Evolutionary conservation across 2,888 invertebrate genomes (phyloP).

Genomic region (Drosophila basisetae): DNA sequence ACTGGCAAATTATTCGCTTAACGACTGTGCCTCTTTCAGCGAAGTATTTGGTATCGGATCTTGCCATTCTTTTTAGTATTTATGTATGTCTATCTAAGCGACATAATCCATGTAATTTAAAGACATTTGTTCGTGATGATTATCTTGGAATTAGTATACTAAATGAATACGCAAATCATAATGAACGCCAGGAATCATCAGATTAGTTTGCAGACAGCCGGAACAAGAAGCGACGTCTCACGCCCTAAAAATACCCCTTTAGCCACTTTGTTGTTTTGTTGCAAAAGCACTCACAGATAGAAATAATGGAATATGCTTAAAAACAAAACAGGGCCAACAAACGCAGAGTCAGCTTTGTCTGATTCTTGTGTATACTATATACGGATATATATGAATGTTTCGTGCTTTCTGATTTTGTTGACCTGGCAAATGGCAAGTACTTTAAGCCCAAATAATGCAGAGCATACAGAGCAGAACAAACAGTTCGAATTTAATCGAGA

Average conservation of each 20-base stretch:
- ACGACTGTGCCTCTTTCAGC: not conserved
- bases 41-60: not conserved
- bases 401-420: constrained; percentile 42
- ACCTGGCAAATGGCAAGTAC: constrained; percentile 56
- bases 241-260: constrained; percentile 57
- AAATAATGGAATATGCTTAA: constrained; percentile 36
- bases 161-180: not conserved
- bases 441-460: constrained; percentile 36
- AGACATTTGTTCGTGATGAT: not conserved
- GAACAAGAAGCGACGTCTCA: constrained; percentile 26
- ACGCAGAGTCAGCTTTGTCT: constrained; percentile 16
- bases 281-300: constrained; percentile 36
- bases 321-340: constrained; percentile 61
- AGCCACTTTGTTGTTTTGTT: constrained; percentile 62
- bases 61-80: not conserved
- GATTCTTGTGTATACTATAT: constrained; percentile 1
- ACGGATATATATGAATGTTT: constrained; percentile 19
- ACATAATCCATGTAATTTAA: not conserved
- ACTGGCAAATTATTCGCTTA: not conserved
- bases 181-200: constrained; percentile 22
- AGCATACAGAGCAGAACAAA: constrained; percentile 33
- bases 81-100: not conserved
- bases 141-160: not conserved
- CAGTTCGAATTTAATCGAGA: not conserved
- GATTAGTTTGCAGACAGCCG: constrained; percentile 5